These are phyloP conservation scores for Serranochromis macrocephalus DNA, from an alignment of 2,113 vertebrate species.

Conservation along the genomic window DNA sequence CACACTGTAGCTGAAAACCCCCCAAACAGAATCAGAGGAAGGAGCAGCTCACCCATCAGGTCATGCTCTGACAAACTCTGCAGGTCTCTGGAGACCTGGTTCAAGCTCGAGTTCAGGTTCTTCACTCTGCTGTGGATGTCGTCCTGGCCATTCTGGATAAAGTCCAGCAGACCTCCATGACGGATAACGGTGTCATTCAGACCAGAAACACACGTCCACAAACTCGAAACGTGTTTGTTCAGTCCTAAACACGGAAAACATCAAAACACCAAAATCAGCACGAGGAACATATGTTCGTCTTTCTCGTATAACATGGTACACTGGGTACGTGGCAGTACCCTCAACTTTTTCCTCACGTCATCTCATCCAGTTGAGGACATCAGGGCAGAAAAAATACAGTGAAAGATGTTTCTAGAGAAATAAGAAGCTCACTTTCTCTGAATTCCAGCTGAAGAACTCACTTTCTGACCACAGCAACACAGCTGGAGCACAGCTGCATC, in stretches of 20 bases:
- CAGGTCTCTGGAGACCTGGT: constrained; percentile 65
- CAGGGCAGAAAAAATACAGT: neutral
- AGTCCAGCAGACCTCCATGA: constrained; percentile 73
- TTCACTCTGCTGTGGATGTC: constrained; percentile 70
- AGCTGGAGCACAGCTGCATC: neutral
- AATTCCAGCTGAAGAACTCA: neutral
- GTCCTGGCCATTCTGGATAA: constrained; percentile 72
- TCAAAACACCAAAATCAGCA: neutral
- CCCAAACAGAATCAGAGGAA: accelerated
- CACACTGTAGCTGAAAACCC: neutral
- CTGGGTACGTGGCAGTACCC: accelerated
- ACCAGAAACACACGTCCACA: constrained; percentile 80
- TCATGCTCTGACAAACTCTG: constrained; percentile 58
- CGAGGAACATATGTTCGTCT: neutral
- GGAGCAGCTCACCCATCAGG: constrained; percentile 51
- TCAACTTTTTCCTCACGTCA: neutral
- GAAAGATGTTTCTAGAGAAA: neutral
- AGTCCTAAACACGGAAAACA: constrained; percentile 56
- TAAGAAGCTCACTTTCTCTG: neutral
- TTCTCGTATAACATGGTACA: neutral
- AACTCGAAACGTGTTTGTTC: constrained; percentile 77
- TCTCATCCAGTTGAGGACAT: neutral
- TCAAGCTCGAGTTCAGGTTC: constrained; percentile 79
- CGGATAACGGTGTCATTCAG: constrained; percentile 74
- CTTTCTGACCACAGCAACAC: neutral